phyloP scores from a whole-genome alignment of 2,888 invertebrate genomes.

The Melolontha melolontha region DNA sequence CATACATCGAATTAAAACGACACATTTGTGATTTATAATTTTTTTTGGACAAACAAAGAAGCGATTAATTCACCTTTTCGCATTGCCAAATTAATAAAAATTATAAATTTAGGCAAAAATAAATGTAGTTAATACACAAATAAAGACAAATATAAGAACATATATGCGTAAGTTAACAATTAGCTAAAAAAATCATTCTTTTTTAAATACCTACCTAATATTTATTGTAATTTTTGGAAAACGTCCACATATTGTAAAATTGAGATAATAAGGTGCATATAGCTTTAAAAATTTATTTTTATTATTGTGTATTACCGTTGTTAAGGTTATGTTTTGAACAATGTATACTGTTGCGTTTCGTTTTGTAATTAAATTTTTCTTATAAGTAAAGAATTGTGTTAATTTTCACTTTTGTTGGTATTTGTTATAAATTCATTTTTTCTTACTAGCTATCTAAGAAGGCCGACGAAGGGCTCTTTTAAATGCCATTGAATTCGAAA shows the following conservation, averaged over 20 bases:
- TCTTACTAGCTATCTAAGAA: constrained; percentile 6
- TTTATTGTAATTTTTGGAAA: constrained; percentile 19
- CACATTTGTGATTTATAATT: constrained; percentile 23
- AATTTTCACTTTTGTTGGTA: constrained; percentile 36
- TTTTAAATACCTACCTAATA: constrained; percentile 12
- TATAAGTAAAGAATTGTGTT: constrained; percentile 5
- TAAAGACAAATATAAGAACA: constrained; percentile 15
- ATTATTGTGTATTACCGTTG: constrained; percentile 13
- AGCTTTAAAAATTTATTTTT: constrained; percentile 21
- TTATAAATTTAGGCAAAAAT: constrained; percentile 24
- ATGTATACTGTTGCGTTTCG: constrained; percentile 13
- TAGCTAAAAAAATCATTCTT: constrained; percentile 29
- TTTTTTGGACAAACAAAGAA: constrained; percentile 5
- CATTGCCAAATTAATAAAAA: constrained; percentile 18
- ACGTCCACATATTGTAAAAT: constrained; percentile 27
- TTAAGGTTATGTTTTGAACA: constrained; percentile 23
- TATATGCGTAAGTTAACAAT: not conserved
- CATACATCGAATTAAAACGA: constrained; percentile 33
- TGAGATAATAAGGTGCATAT: constrained; percentile 36
- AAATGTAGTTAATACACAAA: constrained; percentile 20
- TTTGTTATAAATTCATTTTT: constrained; percentile 27
- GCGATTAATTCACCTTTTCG: constrained; percentile 4
- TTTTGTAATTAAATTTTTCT: constrained; percentile 12
- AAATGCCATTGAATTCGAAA: constrained; percentile 38
- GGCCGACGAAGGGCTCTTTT: constrained; percentile 20